Evolutionary conservation across 2,113 vertebrate species (phyloP), one percentile per base, ranked within the genome.

Genomic region (Dicrurus megarhynchus): DNA sequence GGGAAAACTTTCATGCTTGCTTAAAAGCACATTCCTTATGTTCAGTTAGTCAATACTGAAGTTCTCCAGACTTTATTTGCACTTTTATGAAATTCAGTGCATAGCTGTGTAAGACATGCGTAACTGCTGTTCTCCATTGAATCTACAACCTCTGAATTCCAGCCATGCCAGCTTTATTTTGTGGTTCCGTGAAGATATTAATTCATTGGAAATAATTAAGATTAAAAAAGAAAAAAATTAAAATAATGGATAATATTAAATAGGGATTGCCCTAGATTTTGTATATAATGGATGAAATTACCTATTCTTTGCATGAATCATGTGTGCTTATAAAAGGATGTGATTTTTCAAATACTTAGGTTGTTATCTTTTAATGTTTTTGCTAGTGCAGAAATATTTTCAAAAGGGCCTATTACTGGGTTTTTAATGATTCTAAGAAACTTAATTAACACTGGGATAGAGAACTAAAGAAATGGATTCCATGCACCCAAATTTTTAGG

Each of bases 361-460:
- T 91, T 73, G 5, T 52, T 92, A 93, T 88, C 70, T 86, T 90
- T 65, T 91, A 89, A 92, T 92, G 59, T 61, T 89, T 93, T 67
- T 93, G 7, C 47, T 64, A 53, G 17, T 35, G 12, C 37, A 91
- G 42, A 64, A 84, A 61, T 46, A 75, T 75, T 92, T 96, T 92
- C 67, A 59, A 83, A 94, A 70, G 37, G 1, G 3, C 64, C 52
- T 81, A 5, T 95, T 84, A 73, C 9, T 37, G 22, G 8, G 10
- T 73, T 80, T 71, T 84, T 47, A 80, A 86, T 33, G 1, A 87
- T 81, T 94, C 60, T 55, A 73, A 74, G n/a, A 84, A 39, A 44
- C 9, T 77, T 85, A 74, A 94, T 89, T 91, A 92, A 84, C 13
- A 27, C 8, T 55, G 30, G 30, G 30, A 77, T 26, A 78, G 11